Evolutionary conservation across 2,888 invertebrate species (phyloP).

Genomic region (Himalopsyche japonica): DNA sequence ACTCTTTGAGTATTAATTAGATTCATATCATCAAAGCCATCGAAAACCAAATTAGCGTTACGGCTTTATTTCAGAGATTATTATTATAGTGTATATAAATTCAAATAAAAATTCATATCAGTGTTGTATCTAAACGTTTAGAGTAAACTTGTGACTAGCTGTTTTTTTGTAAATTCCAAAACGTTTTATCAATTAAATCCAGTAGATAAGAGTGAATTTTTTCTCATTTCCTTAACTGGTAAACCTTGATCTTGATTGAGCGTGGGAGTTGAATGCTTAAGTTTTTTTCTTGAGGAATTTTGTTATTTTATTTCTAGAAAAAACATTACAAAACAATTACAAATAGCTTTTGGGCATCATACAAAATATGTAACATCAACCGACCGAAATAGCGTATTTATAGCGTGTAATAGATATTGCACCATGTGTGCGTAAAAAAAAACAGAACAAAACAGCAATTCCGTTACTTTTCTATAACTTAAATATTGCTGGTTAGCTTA

Average conservation of each 20-base stretch:
- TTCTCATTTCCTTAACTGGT: not conserved
- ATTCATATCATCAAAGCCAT: not conserved
- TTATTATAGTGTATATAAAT: not conserved
- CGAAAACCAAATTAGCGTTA: not conserved
- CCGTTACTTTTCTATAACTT: too few species aligned
- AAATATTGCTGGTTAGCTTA: too few species aligned
- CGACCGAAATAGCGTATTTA: too few species aligned
- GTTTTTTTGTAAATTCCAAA: conserved; percentile 5
- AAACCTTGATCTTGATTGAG: not conserved
- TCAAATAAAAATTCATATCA: not conserved
- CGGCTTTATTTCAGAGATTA: not conserved
- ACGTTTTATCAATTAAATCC: conserved; percentile 20
- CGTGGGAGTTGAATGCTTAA: not conserved
- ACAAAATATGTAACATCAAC: too few species aligned
- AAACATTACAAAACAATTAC: not conserved
- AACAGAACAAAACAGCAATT: too few species aligned
- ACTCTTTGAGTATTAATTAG: not conserved
- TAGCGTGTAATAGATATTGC: too few species aligned
- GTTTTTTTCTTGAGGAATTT: not conserved
- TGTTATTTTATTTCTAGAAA: not conserved
- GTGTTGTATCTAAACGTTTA: not conserved
- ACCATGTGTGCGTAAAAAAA: too few species aligned
- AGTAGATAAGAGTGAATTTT: conserved; percentile 14
- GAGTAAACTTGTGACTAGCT: not conserved
- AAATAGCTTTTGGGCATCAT: not conserved